A percentile compares a stretch with the other conserved stretches of the same genome.
These are phyloP conservation scores for Siniperca obscura DNA, from an alignment of 2,797 vertebrate genomes.

Conservation along the genomic window DNA sequence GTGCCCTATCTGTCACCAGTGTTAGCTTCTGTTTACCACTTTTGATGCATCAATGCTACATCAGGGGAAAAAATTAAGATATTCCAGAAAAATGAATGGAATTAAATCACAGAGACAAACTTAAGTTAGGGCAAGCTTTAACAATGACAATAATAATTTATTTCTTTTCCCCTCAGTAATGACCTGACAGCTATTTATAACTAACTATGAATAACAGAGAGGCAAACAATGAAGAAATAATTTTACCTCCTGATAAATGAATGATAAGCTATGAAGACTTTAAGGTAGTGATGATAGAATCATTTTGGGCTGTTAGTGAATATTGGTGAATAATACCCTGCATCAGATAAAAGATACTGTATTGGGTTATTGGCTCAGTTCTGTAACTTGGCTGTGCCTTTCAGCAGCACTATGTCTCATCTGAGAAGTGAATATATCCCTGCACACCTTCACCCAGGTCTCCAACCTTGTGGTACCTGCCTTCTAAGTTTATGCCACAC, in stretches of 20 bases:
- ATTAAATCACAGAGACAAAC: not conserved
- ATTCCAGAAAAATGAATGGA: not conserved
- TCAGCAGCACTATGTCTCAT: constrained; percentile 18
- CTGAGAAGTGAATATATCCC: constrained; percentile 37
- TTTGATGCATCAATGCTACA: not conserved
- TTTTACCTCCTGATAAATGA: not conserved
- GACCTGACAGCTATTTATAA: not conserved
- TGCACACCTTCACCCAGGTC: constrained; percentile 45
- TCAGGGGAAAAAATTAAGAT: not conserved
- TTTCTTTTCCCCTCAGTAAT: not conserved
- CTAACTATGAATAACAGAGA: not conserved
- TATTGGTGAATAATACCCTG: constrained; percentile 3
- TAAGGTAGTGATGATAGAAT: constrained; percentile 7
- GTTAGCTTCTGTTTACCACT: not conserved
- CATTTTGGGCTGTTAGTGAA: not conserved
- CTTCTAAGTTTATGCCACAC: constrained; percentile 74
- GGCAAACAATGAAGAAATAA: not conserved
- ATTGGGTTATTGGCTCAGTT: constrained; percentile 4
- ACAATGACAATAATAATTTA: not conserved
- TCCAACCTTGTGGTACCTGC: constrained; percentile 51
- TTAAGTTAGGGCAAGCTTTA: not conserved
- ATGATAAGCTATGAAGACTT: constrained; percentile 4
- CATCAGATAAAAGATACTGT: constrained; percentile 5
- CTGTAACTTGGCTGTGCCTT: constrained; percentile 5
- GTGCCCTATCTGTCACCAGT: not conserved